These are phyloP conservation scores for Bilobella aurantiaca DNA, from an alignment of 1,140 invertebrate species.

Conservation along the genomic window DNA sequence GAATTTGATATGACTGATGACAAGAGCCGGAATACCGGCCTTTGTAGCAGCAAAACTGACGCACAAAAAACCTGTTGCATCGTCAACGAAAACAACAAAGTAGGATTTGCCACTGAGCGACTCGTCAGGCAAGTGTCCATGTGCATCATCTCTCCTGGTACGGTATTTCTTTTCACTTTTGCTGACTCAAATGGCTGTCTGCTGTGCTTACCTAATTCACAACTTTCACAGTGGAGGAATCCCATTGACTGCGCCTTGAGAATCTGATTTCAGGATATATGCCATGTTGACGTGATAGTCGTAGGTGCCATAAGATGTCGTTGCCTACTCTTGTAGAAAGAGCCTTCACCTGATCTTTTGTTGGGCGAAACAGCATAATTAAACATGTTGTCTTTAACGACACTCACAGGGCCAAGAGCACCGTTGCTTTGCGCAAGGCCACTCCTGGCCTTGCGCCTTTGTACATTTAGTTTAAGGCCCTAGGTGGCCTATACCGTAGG, in stretches of 20 bases:
- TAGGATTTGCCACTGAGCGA: constrained; percentile 17
- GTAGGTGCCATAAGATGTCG: constrained; percentile 2
- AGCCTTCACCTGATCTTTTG: not conserved
- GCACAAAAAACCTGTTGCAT: constrained; percentile 16
- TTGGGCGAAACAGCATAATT: not conserved
- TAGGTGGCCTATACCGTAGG: too few relatives aligned
- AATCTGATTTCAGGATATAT: not conserved
- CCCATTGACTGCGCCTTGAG: not conserved
- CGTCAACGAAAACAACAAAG: constrained; percentile 28
- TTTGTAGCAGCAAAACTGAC: constrained; percentile 29
- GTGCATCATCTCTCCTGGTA: constrained; percentile 13
- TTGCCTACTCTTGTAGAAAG: not conserved
- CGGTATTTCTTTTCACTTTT: not conserved
- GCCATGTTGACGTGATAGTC: not conserved
- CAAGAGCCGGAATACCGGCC: constrained; percentile 1
- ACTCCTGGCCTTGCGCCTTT: too few relatives aligned
- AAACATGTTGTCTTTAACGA: not conserved
- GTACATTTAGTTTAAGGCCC: too few relatives aligned
- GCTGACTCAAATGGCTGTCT: not conserved
- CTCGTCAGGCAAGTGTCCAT: constrained; percentile 22
- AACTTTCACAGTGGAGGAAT: not conserved
- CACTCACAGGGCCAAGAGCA: not conserved
- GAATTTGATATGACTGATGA: not conserved
- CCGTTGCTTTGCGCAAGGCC: too few relatives aligned
- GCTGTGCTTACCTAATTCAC: not conserved